These are phyloP conservation scores for Stramonita haemastoma DNA, from an alignment of 2,888 invertebrate genomes.

Conservation along the genomic window DNA sequence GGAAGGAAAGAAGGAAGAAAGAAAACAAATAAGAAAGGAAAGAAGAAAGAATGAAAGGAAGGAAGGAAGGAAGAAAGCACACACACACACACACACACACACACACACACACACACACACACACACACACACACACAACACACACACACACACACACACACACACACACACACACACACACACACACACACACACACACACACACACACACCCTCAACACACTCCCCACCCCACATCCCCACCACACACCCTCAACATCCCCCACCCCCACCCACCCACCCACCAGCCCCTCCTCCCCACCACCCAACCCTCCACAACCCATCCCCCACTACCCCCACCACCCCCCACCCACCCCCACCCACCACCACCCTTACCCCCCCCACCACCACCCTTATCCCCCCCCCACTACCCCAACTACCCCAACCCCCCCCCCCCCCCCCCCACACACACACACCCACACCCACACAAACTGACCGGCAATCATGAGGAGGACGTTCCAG, in stretches of 20 bases:
- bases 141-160: not conserved
- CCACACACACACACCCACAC: not conserved
- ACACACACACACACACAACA: not conserved
- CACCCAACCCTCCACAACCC: not conserved
- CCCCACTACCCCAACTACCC: too few relatives aligned
- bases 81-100: not conserved
- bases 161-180: not conserved
- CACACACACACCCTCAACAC: not conserved
- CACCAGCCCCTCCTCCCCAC: not conserved
- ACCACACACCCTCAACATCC: not conserved
- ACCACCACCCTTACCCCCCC: not conserved
- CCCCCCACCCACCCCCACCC: not conserved
- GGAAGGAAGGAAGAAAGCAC: not conserved
- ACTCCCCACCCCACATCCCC: not conserved
- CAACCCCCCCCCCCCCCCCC: not conserved
- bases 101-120: not conserved
- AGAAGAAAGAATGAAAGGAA: not conserved
- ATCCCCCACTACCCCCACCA: too few relatives aligned
- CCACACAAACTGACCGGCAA: conserved; percentile 58
- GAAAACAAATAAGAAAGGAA: not conserved
- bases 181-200: not conserved
- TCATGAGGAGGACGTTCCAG: conserved; percentile 75
- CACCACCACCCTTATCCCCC: not conserved
- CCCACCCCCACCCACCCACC: not conserved
- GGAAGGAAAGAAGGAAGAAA: not conserved